phyloP scores from a whole-genome alignment of 2,888 invertebrate species.

The Blastobasis adustella region DNA sequence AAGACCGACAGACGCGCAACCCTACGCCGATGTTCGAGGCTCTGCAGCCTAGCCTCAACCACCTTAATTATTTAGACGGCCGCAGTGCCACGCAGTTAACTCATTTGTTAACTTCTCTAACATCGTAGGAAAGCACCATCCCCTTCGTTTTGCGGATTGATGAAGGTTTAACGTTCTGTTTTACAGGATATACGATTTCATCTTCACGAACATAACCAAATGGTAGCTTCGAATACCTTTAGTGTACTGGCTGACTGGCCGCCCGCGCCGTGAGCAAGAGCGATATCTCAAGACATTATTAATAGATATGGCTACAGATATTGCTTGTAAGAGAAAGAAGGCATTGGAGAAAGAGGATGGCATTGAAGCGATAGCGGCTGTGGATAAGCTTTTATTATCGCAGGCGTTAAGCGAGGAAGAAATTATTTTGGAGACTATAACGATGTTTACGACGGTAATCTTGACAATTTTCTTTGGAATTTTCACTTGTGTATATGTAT shows the following conservation, averaged over 20 bases:
- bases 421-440: conserved; percentile 38
- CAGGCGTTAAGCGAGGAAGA: conserved; percentile 38
- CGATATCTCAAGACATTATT: conserved; percentile 22
- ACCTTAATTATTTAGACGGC: too few species aligned
- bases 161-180: not conserved
- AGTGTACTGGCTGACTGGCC: conserved; percentile 38
- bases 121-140: too few species aligned
- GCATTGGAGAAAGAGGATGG: conserved; percentile 16
- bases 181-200: conserved; percentile 38
- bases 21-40: too few species aligned
- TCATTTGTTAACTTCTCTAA: too few species aligned
- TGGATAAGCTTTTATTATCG: conserved; percentile 43
- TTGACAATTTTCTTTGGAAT: too few species aligned
- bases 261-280: conserved; percentile 24
- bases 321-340: conserved; percentile 32
- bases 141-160: not conserved
- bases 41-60: too few species aligned
- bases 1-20: too few species aligned
- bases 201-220: conserved; percentile 44
- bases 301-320: conserved; percentile 32
- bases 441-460: conserved; percentile 50
- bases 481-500: too few species aligned
- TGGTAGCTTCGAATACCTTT: conserved; percentile 57
- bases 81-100: too few species aligned
- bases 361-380: conserved; percentile 29